Percentiles rank a stretch among this genome's conserved stretches.
These are phyloP conservation scores for Danio kyathit DNA, from an alignment of 2,797 vertebrate species.

Conservation along the genomic window DNA sequence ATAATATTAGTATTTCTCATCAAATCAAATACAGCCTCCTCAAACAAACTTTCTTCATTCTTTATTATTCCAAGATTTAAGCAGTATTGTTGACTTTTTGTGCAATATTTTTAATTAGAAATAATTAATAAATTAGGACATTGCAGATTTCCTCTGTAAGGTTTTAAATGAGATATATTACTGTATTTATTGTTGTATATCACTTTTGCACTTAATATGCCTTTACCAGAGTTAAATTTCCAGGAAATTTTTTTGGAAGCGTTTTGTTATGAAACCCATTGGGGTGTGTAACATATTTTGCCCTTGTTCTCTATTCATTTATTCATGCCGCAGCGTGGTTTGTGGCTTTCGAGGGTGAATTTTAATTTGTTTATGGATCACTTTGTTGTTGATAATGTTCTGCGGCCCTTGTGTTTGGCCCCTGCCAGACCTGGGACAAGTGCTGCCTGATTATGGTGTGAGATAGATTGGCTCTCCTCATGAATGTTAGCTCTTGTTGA, in stretches of 20 bases:
- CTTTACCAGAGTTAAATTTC: neutral
- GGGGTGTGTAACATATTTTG: conserved; percentile 17
- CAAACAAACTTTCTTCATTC: too few relatives aligned
- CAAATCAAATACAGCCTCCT: too few relatives aligned
- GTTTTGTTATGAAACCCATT: neutral
- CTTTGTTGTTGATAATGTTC: conserved; percentile 36
- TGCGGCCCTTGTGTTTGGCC: conserved; percentile 28
- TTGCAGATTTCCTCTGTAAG: neutral
- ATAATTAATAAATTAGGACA: neutral
- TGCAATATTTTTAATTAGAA: neutral
- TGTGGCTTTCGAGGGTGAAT: conserved; percentile 33
- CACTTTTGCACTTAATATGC: neutral
- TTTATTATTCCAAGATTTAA: neutral
- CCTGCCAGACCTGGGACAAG: conserved; percentile 28
- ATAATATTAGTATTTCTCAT: too few relatives aligned
- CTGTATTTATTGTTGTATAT: neutral
- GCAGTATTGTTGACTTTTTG: neutral
- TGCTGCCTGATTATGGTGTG: conserved; percentile 10
- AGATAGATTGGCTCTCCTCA: conserved; percentile 27
- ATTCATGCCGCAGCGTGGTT: conserved; percentile 27
- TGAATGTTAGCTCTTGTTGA: conserved; percentile 44
- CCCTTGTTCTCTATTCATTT: conserved; percentile 33
- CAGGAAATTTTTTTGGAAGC: neutral
- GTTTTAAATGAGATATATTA: neutral
- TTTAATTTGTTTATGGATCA: conserved; percentile 54